Evolutionary conservation across 2,113 vertebrate genomes (phyloP).

Genomic region (Alouatta palliata): DNA sequence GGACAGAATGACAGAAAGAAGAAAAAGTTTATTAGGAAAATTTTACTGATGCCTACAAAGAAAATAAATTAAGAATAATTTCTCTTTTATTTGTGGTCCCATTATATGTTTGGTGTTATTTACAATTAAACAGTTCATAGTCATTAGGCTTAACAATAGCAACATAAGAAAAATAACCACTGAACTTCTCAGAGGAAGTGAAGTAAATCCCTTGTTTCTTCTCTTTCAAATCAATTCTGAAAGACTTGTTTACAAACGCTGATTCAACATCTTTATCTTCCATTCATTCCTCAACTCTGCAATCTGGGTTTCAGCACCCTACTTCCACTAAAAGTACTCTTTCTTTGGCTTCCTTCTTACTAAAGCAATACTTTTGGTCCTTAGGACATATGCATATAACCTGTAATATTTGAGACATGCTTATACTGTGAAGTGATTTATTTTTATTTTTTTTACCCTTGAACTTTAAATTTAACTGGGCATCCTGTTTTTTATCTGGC

Average conservation of each 20-base stretch:
- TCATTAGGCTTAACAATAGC: background rate
- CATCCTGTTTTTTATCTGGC: background rate
- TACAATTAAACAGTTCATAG: background rate
- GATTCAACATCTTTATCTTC: background rate
- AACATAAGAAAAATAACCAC: background rate
- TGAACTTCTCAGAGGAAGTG: background rate
- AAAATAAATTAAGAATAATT: constrained; percentile 13
- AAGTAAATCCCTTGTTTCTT: background rate
- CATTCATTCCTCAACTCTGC: background rate
- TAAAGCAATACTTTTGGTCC: background rate
- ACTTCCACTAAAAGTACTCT: background rate
- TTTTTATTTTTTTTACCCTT: too few species aligned
- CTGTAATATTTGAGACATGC: background rate
- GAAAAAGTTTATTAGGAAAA: background rate
- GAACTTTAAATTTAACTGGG: constrained; percentile 19
- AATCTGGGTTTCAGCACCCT: background rate
- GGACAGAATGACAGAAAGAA: background rate
- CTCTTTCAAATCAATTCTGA: background rate
- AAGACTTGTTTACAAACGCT: background rate
- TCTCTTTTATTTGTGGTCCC: background rate
- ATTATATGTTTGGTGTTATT: background rate
- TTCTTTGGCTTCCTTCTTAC: background rate
- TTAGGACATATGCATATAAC: background rate
- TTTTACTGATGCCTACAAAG: constrained; percentile 13
- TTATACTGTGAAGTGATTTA: constrained; percentile 2